Evolutionary conservation across 2,113 vertebrate genomes (phyloP), one percentile per base, ranked within the genome.

Genomic region (Pelmatolapia mariae): DNA sequence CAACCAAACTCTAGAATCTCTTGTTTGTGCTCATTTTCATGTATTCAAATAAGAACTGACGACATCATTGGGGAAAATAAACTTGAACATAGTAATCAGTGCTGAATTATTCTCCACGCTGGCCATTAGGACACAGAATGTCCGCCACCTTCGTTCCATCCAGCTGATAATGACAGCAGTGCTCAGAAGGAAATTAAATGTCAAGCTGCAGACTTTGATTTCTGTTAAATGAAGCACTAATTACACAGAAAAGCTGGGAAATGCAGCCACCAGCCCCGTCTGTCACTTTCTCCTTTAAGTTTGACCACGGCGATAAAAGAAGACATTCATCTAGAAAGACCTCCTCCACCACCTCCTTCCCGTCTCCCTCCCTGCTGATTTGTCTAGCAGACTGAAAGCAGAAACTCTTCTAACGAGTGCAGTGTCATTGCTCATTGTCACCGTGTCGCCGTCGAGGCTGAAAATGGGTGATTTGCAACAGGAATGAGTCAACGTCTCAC

Each of bases 181-280:
- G 80, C 85, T 93, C 90, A 38, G 33, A 59, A 90, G 94, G 87
- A 93, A 95, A 94, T 92, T 83, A 94, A 95, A 94, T 91, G 92
- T 94, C 91, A 94, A 89, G 79, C 87, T 68, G 53, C 78, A 80
- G 78, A 83, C 86, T 92, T 86, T 94, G 89, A 91, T 89, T 94
- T 90, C 63, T 88, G 84, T 87, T 89, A 92, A 95, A 94, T 84
- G 87, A 81, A 84, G 78, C 66, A 26, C 83, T 96, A 95, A 94
- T 96, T 93, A 92, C 66, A 91, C 52, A 84, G 63, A 87, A 89
- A 86, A 89, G 86, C 87, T 80, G 36, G 38, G 66, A 86, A 90
- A 87, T 84, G 86, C 84, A 84, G 43, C 38, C 79, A 38, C 84
- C 8, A 19, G 61, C 31, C 26, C 22, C 12, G 82, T 86, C 89